Evolutionary conservation across 1,140 invertebrate genomes (phyloP).

Genomic region (Saccostrea echinata): DNA sequence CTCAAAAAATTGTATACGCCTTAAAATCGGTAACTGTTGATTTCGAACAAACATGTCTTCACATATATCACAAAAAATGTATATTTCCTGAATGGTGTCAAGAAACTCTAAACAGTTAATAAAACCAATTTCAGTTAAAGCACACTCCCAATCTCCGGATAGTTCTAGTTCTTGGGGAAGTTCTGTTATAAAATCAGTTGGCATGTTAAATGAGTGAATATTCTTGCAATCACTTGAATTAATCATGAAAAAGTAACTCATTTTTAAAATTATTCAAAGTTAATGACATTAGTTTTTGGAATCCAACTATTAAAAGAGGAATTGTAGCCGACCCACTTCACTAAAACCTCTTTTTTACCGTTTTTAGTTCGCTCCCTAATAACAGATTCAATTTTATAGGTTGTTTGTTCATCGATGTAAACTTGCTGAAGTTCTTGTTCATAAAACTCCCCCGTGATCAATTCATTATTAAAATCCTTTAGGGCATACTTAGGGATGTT

Average conservation of each 20-base stretch:
- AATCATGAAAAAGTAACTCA: not conserved
- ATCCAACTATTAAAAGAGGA: conserved; percentile 25
- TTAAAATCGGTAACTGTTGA: not conserved
- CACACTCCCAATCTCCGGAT: conserved; percentile 18
- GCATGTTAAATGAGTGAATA: not conserved
- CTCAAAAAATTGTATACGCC: not conserved
- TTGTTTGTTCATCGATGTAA: conserved; percentile 8
- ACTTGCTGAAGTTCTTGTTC: conserved; percentile 14
- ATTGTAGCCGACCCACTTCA: not conserved
- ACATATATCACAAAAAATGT: conserved; percentile 27
- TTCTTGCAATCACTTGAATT: not conserved
- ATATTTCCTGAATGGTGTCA: not conserved
- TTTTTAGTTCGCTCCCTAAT: not conserved
- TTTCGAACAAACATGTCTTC: not conserved
- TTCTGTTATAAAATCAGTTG: conserved; percentile 16
- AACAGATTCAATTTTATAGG: conserved; percentile 20
- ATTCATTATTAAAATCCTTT: conserved; percentile 40
- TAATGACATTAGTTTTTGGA: not conserved
- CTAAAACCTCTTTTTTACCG: not conserved
- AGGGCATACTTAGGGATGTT: not conserved
- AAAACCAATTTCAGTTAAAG: conserved; percentile 16
- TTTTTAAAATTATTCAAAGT: not conserved
- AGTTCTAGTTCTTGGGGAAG: not conserved
- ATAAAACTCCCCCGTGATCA: conserved; percentile 29
- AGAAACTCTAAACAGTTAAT: not conserved